Percentiles rank a stretch among this genome's conserved stretches.
phyloP scores from a whole-genome alignment of 1,140 invertebrate species.

The Elymnias hypermnestra region DNA sequence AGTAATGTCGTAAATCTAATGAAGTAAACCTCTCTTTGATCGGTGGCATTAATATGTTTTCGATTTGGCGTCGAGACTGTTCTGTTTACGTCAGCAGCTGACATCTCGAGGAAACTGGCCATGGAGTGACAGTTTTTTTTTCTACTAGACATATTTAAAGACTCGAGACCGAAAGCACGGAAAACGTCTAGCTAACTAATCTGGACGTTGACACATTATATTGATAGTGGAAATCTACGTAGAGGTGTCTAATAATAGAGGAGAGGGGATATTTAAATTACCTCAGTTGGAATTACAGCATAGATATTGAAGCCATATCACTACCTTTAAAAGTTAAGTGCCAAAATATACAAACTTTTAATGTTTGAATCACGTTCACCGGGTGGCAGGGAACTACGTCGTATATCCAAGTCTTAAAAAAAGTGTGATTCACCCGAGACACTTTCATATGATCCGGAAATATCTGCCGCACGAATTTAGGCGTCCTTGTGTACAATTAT shows the following conservation, averaged over 20 bases:
- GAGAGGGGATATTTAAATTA: slow-evolving; percentile 22
- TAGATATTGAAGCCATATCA: slow-evolving; percentile 31
- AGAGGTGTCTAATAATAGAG: slow-evolving; percentile 14
- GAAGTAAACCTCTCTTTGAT: slow-evolving; percentile 59
- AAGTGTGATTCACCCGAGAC: slow-evolving; percentile 64
- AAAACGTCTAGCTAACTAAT: slow-evolving; percentile 36
- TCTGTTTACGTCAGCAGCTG: slow-evolving; percentile 48
- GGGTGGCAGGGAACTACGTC: slow-evolving; percentile 56
- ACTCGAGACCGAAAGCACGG: slow-evolving; percentile 24
- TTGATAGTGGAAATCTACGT: slow-evolving; percentile 16
- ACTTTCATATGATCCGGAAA: slow-evolving; percentile 65
- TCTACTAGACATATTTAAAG: slow-evolving; percentile 43
- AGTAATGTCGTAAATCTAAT: slow-evolving; percentile 42
- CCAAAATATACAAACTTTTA: slow-evolving; percentile 62
- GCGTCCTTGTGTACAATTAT: slow-evolving; percentile 65
- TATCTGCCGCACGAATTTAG: slow-evolving; percentile 60
- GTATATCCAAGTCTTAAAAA: slow-evolving; percentile 48
- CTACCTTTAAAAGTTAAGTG: too few species aligned
- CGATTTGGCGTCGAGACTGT: slow-evolving; percentile 53
- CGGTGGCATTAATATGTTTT: slow-evolving; percentile 62
- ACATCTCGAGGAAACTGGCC: slow-evolving; percentile 43
- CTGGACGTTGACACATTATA: slow-evolving; percentile 32
- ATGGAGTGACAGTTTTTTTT: slow-evolving; percentile 41
- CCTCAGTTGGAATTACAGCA: slow-evolving; percentile 29
- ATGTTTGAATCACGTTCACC: slow-evolving; percentile 45